A percentile compares a stretch with the other conserved stretches of the same genome.
Conservation (phyloP, 2,113 vertebrate species). For the Pteruthius melanotis region DNA sequence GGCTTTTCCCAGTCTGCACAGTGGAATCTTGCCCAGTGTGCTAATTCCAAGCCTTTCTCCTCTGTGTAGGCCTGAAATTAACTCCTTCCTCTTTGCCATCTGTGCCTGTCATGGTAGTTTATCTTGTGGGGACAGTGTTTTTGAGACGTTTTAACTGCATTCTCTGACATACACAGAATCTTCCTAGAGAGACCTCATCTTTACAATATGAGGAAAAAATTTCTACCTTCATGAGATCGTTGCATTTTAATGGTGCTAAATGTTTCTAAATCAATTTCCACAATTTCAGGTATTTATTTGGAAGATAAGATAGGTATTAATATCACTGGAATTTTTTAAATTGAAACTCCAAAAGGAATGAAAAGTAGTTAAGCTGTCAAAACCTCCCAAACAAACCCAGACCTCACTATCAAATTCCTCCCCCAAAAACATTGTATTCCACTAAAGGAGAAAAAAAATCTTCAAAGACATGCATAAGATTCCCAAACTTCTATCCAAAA, state of each 20-base stretch:
- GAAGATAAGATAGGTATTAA: neutral
- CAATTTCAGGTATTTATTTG: neutral
- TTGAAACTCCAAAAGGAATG: neutral
- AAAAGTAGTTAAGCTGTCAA: neutral
- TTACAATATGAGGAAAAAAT: neutral
- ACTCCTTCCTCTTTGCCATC: neutral
- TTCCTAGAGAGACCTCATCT: neutral
- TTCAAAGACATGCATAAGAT: neutral
- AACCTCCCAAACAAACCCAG: neutral
- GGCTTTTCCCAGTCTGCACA: neutral
- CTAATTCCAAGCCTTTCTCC: neutral
- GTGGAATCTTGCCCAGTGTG: neutral
- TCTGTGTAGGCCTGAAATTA: neutral
- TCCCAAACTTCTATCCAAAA: neutral
- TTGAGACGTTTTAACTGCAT: neutral
- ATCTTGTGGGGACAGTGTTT: neutral
- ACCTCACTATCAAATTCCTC: fast-evolving
- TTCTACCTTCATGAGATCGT: neutral
- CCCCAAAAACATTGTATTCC: neutral
- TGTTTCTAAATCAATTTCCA: neutral
- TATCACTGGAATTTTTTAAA: neutral
- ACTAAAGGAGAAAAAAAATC: neutral
- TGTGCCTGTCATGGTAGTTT: neutral
- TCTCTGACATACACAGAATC: neutral
- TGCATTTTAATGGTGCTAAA: neutral